Evolutionary conservation across 2,113 vertebrate genomes (phyloP).

Genomic region (Pontoporia blainvillei): DNA sequence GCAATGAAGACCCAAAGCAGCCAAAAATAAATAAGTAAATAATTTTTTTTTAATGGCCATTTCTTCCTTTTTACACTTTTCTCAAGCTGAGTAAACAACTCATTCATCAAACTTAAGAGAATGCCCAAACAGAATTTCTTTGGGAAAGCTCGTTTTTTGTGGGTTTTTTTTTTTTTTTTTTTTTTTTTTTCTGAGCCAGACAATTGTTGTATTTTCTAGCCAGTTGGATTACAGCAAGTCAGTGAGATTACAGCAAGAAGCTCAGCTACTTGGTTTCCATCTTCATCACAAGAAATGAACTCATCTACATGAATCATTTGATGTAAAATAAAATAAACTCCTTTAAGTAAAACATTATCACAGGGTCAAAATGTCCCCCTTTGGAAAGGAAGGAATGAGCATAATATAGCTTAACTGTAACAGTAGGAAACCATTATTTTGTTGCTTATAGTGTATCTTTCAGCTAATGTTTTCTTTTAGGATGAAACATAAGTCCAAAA

Average conservation of each 20-base stretch:
- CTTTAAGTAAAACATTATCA: constrained; percentile 9
- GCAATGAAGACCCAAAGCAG: no score
- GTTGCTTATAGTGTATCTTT: neutral
- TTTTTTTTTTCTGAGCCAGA: neutral
- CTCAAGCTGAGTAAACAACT: neutral
- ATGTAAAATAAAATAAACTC: constrained; percentile 42
- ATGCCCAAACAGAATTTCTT: neutral
- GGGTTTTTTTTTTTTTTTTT: no score
- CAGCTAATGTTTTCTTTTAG: constrained; percentile 1
- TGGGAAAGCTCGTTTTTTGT: neutral
- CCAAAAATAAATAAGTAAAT: no score
- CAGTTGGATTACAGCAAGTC: neutral
- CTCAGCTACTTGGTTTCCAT: neutral
- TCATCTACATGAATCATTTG: constrained; percentile 1
- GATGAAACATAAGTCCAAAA: constrained; percentile 14
- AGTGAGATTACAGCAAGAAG: neutral
- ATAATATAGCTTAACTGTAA: neutral
- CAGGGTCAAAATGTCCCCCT: constrained; percentile 11
- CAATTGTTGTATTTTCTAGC: neutral
- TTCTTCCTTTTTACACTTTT: constrained; percentile 25
- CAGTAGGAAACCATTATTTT: neutral
- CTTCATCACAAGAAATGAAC: constrained; percentile 29
- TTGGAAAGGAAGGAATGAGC: neutral
- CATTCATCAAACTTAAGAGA: constrained; percentile 47
- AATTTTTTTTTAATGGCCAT: neutral